These are phyloP conservation scores for Drosophila parabipectinata DNA, from an alignment of 1,140 invertebrate genomes.

Conservation along the genomic window DNA sequence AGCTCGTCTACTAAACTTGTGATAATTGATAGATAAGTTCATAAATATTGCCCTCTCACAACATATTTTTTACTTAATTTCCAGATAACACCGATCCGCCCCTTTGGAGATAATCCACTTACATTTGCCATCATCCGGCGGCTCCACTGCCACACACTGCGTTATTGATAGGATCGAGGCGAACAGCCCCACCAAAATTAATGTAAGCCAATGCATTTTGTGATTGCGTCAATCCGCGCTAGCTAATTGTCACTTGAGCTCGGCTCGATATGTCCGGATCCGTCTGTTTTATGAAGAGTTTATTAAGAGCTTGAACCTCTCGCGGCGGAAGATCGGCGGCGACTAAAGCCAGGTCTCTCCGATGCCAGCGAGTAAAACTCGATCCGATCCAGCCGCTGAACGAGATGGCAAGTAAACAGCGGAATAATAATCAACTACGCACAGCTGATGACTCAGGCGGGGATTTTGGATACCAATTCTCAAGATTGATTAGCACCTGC, in stretches of 20 bases:
- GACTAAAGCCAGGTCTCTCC: slow-evolving; percentile 40
- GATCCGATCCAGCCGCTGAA: slow-evolving; percentile 26
- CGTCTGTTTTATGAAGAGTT: neutral
- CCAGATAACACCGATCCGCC: slow-evolving; percentile 12
- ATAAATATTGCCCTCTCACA: neutral
- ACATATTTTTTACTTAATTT: slow-evolving; percentile 11
- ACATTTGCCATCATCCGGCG: slow-evolving; percentile 78
- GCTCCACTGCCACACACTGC: slow-evolving; percentile 39
- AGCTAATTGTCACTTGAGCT: slow-evolving; percentile 10
- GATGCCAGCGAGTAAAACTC: slow-evolving; percentile 37
- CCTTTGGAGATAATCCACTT: slow-evolving; percentile 48
- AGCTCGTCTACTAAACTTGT: neutral
- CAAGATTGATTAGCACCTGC: slow-evolving; percentile 44
- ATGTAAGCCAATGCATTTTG: slow-evolving; percentile 52
- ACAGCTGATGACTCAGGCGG: slow-evolving; percentile 59
- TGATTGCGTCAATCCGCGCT: slow-evolving; percentile 23
- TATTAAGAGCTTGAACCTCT: slow-evolving; percentile 42
- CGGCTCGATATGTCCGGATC: neutral
- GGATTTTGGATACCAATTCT: slow-evolving; percentile 45
- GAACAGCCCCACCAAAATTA: slow-evolving; percentile 23
- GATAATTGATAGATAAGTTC: too few relatives aligned
- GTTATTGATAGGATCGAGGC: slow-evolving; percentile 59
- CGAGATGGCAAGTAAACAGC: slow-evolving; percentile 27
- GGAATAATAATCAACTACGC: slow-evolving; percentile 42
- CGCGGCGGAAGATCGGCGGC: slow-evolving; percentile 66